phyloP scores from a whole-genome alignment of 2,888 invertebrate genomes.

The Drosophila monieri region DNA sequence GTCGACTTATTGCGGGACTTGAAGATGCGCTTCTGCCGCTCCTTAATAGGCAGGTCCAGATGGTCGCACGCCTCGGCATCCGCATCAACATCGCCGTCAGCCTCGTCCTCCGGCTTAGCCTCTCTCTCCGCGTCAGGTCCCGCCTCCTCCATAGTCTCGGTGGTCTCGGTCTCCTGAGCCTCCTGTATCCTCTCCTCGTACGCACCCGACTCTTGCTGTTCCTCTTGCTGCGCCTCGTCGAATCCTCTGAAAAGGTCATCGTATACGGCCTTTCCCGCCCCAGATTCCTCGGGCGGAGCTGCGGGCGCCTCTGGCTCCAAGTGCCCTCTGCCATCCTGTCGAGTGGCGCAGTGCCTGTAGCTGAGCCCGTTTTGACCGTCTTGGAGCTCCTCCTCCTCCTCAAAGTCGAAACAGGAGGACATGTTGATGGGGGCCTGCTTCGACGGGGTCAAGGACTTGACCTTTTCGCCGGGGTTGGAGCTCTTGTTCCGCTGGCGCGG shows the following conservation, averaged over 20 bases:
- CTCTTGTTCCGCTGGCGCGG: constrained; percentile 11
- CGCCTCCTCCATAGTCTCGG: neutral
- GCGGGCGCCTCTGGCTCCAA: constrained; percentile 10
- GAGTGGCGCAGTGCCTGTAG: constrained; percentile 45
- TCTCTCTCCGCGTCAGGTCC: neutral
- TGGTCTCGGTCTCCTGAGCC: neutral
- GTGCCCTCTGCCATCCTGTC: constrained; percentile 1
- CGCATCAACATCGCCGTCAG: neutral
- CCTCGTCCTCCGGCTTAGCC: neutral
- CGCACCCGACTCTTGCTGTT: neutral
- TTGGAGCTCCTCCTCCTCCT: constrained; percentile 85
- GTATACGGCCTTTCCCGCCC: neutral
- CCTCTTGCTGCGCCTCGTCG: constrained; percentile 24
- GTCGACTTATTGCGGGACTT: constrained; percentile 81
- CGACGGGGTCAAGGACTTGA: neutral
- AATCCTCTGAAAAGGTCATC: constrained; percentile 43
- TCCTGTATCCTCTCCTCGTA: neutral
- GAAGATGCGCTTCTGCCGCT: constrained; percentile 83
- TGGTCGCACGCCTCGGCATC: constrained; percentile 11
- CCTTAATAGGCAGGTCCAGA: constrained; percentile 81
- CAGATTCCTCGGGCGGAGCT: neutral
- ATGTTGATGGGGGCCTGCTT: constrained; percentile 11
- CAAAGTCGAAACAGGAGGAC: constrained; percentile 90
- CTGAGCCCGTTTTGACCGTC: constrained; percentile 52
- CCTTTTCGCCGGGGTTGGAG: constrained; percentile 7